Base-by-base conservation (phyloP, 35 echinoderm and acorn worm species). In the Heliocidaris erythrogramma region DNA sequence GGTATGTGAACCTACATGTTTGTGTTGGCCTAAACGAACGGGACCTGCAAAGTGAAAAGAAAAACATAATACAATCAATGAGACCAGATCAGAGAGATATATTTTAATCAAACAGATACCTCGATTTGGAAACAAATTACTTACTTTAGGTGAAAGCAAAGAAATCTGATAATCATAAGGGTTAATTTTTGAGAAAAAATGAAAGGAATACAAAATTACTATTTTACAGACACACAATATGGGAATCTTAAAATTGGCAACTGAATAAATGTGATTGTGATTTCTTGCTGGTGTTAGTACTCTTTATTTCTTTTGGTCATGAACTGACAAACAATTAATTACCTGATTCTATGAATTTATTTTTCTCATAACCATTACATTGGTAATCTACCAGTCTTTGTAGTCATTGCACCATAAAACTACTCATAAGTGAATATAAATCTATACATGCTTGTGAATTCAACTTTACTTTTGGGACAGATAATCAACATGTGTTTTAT, bases 1-100 rank as follows among this genome's bases (percentile, higher is more conserved):
- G 29, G 86, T 35, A 8, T 88, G 53, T n/a, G 94, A 35, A 7
- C 92, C 94, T 10, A 95, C 93, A 11, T 59, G 53, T 30, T 49
- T 69, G 29, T 94, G 94, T 49, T 48, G 60, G 42, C 95, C 95
- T 49, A 94, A 91, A 48, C 49, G 48, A 30, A 95, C 30, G 18
- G 91, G 49, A 85, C 86, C 92, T 94, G 47, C 13, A 90, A 90
- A 78, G 27, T 48, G 21, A 71, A 95, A 31, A 71, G 8, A 94
- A 32, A 32, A 32, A 32, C 13, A 9, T 71, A 88, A 60, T 16
- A 84, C 27, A 29, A 30, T 32, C 49, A 95, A 92, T 92, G 30
- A 91, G 30, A 13, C 30, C 11, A 69, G 30, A 95, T 48, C 18
- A 10, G 49, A 52, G 7, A 52, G 49, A 9, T 48, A 7, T 30